These are phyloP conservation scores for Cirrhinus mrigala DNA, from an alignment of 2,797 vertebrate genomes.

Conservation along the genomic window DNA sequence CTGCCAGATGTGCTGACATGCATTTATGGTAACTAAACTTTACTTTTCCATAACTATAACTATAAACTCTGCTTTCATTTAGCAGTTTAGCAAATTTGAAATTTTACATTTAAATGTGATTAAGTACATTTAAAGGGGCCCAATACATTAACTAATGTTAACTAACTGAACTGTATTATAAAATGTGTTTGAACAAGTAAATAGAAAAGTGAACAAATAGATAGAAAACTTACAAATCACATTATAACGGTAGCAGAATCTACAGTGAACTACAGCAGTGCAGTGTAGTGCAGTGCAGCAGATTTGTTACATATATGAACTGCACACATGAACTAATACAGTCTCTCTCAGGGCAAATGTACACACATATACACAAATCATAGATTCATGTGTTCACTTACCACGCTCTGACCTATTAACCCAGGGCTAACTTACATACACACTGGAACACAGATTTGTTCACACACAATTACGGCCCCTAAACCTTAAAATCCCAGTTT, in stretches of 20 bases:
- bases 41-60: no score
- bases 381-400: constrained; percentile 62
- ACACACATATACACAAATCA: constrained; percentile 35
- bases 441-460: constrained; percentile 65
- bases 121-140: not conserved
- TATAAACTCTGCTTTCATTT: no score
- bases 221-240: not conserved
- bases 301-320: not conserved
- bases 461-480: constrained; percentile 56
- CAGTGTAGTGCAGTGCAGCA: not conserved
- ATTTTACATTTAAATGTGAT: not conserved
- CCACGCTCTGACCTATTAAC: constrained; percentile 79
- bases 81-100: no score
- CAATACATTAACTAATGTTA: not conserved
- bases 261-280: not conserved
- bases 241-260: not conserved
- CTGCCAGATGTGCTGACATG: no score
- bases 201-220: not conserved
- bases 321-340: constrained; percentile 6
- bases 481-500: constrained; percentile 40
- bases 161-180: not conserved
- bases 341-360: constrained; percentile 53
- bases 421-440: constrained; percentile 71
- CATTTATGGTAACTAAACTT: no score
- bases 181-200: not conserved